Base-by-base conservation (phyloP, 2,888 invertebrate genomes). In the Gymnosoma rotundatum region DNA sequence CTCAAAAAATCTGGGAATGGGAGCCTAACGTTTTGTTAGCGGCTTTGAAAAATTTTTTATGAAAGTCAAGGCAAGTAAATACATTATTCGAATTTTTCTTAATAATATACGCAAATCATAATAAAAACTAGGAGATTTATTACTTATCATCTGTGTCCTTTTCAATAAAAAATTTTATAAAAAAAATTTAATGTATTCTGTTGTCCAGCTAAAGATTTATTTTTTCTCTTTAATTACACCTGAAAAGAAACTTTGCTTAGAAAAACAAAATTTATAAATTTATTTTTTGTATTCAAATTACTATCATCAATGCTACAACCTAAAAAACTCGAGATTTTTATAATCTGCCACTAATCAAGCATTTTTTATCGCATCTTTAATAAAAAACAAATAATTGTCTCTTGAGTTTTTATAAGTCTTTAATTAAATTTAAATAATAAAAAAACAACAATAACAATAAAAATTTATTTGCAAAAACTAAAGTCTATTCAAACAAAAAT, bases 341-440 rank as follows among this genome's bases (percentile, higher is more conserved):
- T 63, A 25, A 52, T 36, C n/a, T 18, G 42, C 56, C 12, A 21
- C 1, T n/a, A 36, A 52, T 60, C 45, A 73, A 45, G 10, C 32
- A 20, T 54, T 56, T 58, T 66, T 45, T 48, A 48, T 5, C 56
- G 18, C 64, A 66, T 60, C 50, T 60, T 6, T 8, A 50, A 76
- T 36, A 38, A 32, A 66, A 72, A 58, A 50, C 0, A 56, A 48
- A 61, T 21, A 61, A 52, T 61, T 74, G 45, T 69, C 61, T 61
- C 52, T 73, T 66, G 10, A 12, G 12, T 36, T 38, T 67, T 69
- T 72, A 54, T 63, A n/a, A 38, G 25, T 56, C 20, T 56, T 54
- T 60, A 54, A 67, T 75, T 48, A 56, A 69, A 64, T 25, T 60
- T 42, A 60, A 63, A 50, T 48, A 63, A 69, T 32, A 74, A 80